Evolutionary conservation across 2,888 invertebrate species (phyloP), one percentile per base, ranked within the genome.

Genomic region (Tenthredo livida): DNA sequence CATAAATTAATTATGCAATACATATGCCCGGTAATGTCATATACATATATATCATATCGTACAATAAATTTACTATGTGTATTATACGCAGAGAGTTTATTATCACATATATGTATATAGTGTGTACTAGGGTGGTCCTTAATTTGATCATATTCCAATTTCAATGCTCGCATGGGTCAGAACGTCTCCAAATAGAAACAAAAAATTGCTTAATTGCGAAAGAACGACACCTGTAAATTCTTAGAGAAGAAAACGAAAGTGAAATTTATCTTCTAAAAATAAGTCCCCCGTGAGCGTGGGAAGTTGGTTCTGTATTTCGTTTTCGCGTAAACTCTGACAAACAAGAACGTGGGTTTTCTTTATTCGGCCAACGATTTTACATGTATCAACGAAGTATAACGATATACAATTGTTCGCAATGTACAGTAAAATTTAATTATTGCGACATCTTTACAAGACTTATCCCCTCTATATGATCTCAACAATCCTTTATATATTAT

Each of bases 1-100:
- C 25, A 70, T 70, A 70, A 37, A 70, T 33, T 70, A 29, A 70
- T 70, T 70, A 70, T 70, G 33, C 37, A 70, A 40, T 10, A 72
- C n/a, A 40, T 43, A 21, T 21, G n/a, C n/a, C 15, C 21, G n/a
- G 17, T 15, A 67, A 67, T 61, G 21, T 61, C 21, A 21, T 61
- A 61, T 25, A 21, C 25, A 37, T 37, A 61, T 25, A 61, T 2
- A 61, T 25, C 61, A 21, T 61, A 61, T 10, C 21, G 0, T 25
- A 25, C 61, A 2, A 21, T 61, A 61, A 61, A 21, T 61, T 25
- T 12, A 25, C 61, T 21, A 61, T 21, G 25, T 61, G 15, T 61
- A 61, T 25, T 10, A 50, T n/a, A 50, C 5, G 6, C 50, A 50
- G 17, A 50, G 50, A 50, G 50, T 50, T 50, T 50, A 50, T 50